Percentiles rank a stretch among this genome's conserved stretches.
Conservation (phyloP, 1,140 invertebrate species). For the Halictus rubicundus region DNA sequence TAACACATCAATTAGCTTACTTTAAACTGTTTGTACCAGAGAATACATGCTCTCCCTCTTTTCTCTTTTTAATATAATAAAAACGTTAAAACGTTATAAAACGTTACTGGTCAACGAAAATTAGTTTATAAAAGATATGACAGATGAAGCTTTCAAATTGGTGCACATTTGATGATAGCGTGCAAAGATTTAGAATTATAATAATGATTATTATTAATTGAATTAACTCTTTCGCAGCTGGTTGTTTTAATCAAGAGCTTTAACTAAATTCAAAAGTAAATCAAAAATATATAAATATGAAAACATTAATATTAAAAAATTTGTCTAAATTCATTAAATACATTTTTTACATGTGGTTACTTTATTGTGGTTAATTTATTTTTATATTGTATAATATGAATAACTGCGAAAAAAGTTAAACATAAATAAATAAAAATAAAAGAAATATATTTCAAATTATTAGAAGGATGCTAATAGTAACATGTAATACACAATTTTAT, state of each 20-base stretch:
- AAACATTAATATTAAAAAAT: too few species aligned
- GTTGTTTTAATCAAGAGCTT: too few species aligned
- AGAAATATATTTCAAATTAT: neutral
- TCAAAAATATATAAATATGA: too few species aligned
- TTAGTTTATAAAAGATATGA: neutral
- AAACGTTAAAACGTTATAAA: too few species aligned
- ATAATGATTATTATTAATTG: neutral
- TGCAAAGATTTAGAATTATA: neutral
- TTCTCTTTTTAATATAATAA: neutral
- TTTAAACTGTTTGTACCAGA: neutral
- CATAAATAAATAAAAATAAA: neutral
- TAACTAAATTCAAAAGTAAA: too few species aligned
- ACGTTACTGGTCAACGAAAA: neutral
- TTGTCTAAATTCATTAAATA: too few species aligned
- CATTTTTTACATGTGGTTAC: too few species aligned
- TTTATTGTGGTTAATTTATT: too few species aligned
- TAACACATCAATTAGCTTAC: slow-evolving; percentile 12
- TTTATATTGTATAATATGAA: too few species aligned
- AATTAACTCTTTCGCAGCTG: too few species aligned
- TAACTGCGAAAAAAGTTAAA: neutral
- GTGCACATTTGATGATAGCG: neutral
- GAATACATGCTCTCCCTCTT: slow-evolving; percentile 22
- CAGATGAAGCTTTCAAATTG: neutral
- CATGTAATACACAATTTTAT: slow-evolving; percentile 8
- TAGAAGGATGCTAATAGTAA: neutral